phyloP scores from a whole-genome alignment of 2,888 invertebrate genomes.

The Morpho deidamia region DNA sequence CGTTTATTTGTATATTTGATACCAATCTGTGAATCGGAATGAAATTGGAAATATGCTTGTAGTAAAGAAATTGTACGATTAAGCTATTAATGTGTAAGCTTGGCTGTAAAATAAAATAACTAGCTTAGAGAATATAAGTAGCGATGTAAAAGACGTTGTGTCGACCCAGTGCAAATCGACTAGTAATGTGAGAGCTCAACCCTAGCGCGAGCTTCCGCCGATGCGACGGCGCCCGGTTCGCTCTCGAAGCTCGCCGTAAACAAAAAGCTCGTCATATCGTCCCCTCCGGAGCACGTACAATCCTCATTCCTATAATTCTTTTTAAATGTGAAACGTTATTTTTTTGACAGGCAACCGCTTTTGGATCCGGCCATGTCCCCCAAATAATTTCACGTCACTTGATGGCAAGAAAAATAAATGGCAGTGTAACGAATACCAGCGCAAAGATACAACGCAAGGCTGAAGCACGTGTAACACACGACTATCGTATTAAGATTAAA shows the following conservation, averaged over 20 bases:
- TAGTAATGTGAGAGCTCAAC: neutral
- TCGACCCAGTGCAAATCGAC: too few species aligned
- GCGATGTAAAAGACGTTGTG: too few species aligned
- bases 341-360: constrained; percentile 60
- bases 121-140: too few species aligned
- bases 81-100: too few species aligned
- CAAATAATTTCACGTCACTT: constrained; percentile 45
- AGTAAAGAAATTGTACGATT: too few species aligned
- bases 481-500: too few species aligned
- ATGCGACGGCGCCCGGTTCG: constrained; percentile 2
- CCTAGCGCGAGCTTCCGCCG: neutral
- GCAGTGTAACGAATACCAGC: neutral
- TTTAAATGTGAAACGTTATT: constrained; percentile 68
- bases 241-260: constrained; percentile 2
- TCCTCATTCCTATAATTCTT: constrained; percentile 61
- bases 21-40: too few species aligned
- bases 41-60: too few species aligned
- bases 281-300: constrained; percentile 48
- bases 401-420: constrained; percentile 28
- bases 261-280: constrained; percentile 25
- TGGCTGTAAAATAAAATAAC: too few species aligned
- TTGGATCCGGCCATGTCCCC: constrained; percentile 35
- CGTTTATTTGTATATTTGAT: too few species aligned
- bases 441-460: neutral
- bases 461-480: too few species aligned